Percentiles rank a stretch among this genome's conserved stretches.
These are phyloP conservation scores for Trachelus iudaicus DNA, from an alignment of 2,888 invertebrate genomes.

Conservation along the genomic window DNA sequence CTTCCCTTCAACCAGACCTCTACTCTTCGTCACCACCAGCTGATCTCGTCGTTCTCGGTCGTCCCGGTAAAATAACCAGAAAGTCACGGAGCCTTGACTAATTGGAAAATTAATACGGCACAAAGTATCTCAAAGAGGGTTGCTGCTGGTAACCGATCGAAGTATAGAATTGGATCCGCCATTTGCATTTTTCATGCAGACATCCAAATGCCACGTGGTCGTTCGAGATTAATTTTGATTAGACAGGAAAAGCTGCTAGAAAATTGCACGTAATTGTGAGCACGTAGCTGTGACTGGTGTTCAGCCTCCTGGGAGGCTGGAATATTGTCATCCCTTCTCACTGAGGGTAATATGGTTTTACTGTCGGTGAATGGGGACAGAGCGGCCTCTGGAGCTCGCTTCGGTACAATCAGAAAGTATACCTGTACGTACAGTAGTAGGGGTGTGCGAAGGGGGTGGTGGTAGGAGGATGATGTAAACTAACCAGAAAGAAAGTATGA, in stretches of 20 bases:
- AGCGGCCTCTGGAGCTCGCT: not conserved
- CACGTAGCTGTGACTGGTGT: not conserved
- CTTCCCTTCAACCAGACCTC: not conserved
- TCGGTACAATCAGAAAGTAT: not conserved
- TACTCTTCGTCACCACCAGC: not conserved
- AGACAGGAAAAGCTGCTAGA: not conserved
- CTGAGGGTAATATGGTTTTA: not conserved
- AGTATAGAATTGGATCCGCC: not conserved
- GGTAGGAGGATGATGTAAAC: not conserved
- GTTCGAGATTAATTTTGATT: not conserved
- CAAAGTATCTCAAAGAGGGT: not conserved
- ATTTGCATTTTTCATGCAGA: not conserved
- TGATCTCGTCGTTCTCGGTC: not conserved
- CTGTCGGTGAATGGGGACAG: not conserved
- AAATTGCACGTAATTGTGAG: not conserved
- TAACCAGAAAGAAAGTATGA: not conserved
- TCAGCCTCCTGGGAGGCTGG: not conserved
- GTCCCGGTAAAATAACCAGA: not conserved
- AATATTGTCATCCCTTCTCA: not conserved
- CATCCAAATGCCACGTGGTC: not conserved
- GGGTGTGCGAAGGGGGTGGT: not conserved
- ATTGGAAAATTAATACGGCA: not conserved
- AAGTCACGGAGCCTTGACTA: not conserved
- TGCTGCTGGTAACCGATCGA: not conserved
- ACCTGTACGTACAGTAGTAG: not conserved